Evolutionary conservation across 1,140 invertebrate species (phyloP).

Genomic region (Latrodectus geometricus): DNA sequence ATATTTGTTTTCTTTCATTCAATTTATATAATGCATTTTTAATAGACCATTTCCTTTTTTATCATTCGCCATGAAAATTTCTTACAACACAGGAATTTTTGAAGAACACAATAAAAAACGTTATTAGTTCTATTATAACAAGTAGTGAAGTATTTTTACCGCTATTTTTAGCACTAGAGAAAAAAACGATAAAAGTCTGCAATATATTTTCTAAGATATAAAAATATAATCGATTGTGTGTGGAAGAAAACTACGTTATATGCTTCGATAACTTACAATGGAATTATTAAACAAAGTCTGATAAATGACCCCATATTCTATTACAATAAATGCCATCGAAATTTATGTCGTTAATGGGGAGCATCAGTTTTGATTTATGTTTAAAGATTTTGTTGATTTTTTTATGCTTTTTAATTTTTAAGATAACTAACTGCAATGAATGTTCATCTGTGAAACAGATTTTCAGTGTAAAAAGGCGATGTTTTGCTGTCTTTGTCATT

Average conservation of each 20-base stretch:
- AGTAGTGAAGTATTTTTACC: slow-evolving; percentile 13
- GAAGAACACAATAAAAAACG: neutral
- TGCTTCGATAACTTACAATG: slow-evolving; percentile 34
- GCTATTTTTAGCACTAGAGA: neutral
- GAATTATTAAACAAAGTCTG: slow-evolving; percentile 29
- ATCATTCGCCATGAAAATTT: neutral
- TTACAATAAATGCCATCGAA: slow-evolving; percentile 7
- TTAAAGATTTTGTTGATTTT: neutral
- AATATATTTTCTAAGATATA: slow-evolving; percentile 20
- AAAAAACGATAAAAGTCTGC: neutral
- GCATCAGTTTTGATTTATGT: slow-evolving; percentile 2
- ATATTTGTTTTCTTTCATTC: no score
- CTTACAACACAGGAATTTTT: neutral
- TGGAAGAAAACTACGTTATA: neutral
- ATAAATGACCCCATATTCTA: slow-evolving; percentile 29
- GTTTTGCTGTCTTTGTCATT: no score
- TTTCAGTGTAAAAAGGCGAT: no score
- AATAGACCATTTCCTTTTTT: no score
- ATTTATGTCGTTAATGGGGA: slow-evolving; percentile 13
- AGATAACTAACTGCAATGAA: no score
- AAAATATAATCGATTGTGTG: slow-evolving; percentile 17
- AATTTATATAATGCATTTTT: no score
- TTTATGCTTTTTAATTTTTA: neutral
- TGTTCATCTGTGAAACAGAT: no score
- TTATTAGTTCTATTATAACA: neutral